Evolutionary conservation across 2,113 vertebrate genomes (phyloP).

Genomic region (Lichenostomus cassidix): DNA sequence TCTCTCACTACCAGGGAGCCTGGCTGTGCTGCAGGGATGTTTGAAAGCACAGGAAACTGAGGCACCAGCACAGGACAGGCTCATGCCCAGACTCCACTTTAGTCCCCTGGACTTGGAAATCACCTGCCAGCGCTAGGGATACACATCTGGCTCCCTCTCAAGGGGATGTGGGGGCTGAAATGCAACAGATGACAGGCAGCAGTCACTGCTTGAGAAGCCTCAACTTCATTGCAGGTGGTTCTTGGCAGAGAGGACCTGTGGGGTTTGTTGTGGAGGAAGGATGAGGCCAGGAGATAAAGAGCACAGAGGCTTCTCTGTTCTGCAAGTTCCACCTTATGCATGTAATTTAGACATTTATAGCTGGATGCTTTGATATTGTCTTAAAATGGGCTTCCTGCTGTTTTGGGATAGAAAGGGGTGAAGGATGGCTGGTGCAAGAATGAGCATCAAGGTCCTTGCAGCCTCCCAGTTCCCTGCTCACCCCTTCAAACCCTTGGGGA

Average conservation of each 20-base stretch:
- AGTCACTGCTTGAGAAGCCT: too few species aligned
- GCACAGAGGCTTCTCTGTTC: background rate
- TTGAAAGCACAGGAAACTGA: background rate
- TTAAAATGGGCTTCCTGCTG: accelerated
- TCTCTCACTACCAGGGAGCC: background rate
- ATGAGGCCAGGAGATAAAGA: background rate
- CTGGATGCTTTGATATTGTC: accelerated
- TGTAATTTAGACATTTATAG: background rate
- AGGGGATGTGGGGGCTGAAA: background rate
- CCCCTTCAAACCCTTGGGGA: background rate
- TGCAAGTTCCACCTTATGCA: background rate
- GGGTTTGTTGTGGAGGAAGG: background rate
- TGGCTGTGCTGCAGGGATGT: background rate
- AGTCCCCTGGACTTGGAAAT: background rate
- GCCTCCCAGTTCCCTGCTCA: background rate
- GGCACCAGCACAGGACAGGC: background rate
- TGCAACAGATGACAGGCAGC: background rate
- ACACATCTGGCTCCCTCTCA: background rate
- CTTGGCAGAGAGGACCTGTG: too few species aligned
- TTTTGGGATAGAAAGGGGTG: background rate
- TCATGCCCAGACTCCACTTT: background rate
- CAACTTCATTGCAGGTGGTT: too few species aligned
- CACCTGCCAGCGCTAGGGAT: background rate
- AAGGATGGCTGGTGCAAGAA: background rate
- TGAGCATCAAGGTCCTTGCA: background rate